Evolutionary conservation across 2,113 vertebrate species (phyloP).

Genomic region (Machaerirhynchus nigripectus): DNA sequence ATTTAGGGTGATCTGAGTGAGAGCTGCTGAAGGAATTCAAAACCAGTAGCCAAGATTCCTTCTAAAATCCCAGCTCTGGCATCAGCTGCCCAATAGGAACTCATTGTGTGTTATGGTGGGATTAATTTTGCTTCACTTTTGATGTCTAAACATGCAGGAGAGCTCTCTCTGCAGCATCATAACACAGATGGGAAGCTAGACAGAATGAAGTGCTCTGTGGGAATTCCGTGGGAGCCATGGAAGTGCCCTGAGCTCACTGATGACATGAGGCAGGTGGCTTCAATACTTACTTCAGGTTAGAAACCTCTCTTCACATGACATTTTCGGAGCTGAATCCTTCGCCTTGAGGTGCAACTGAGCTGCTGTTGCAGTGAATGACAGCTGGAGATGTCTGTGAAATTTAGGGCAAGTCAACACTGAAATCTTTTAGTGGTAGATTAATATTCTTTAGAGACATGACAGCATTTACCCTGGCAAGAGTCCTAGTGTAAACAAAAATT

Average conservation of each 20-base stretch:
- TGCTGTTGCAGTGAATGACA: not conserved
- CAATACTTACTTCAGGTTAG: not conserved
- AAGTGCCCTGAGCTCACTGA: not conserved
- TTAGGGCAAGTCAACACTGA: not conserved
- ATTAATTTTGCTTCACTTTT: not conserved
- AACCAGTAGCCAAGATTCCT: not conserved
- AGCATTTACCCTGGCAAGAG: not conserved
- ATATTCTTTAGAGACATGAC: not conserved
- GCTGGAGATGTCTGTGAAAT: not conserved
- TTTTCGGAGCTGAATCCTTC: not conserved
- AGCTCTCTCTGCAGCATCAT: not conserved
- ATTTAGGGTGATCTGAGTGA: not conserved
- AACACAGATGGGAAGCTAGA: not conserved
- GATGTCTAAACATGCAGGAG: not conserved
- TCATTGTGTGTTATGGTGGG: rapidly evolving
- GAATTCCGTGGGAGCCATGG: not conserved
- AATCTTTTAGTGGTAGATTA: not conserved
- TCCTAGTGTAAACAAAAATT: not conserved
- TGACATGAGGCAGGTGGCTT: not conserved
- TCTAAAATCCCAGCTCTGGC: not conserved
- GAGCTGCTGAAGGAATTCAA: not conserved
- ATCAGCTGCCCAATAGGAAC: not conserved
- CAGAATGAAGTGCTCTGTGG: not conserved
- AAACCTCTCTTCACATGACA: not conserved
- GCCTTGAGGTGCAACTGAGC: not conserved